Conservation (phyloP, 2,888 invertebrate species). For the Prosopocoilus inquinatus region DNA sequence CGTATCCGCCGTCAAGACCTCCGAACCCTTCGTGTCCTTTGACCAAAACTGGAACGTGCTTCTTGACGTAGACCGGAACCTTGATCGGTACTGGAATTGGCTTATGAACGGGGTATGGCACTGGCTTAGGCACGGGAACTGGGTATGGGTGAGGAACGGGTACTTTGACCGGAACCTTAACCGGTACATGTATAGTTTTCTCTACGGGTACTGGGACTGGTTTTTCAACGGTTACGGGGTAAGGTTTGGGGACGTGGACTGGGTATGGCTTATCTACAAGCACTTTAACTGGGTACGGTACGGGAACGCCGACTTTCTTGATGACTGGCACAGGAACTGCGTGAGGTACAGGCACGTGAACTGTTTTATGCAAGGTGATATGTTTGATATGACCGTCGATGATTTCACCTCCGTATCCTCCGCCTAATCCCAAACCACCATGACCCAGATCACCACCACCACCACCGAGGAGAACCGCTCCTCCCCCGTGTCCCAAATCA, state of each 20-base stretch:
- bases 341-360: conserved; percentile 58
- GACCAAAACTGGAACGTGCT: conserved; percentile 35
- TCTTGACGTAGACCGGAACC: conserved; percentile 50
- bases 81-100: conserved; percentile 50
- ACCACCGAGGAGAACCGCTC: conserved; percentile 23
- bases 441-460: conserved; percentile 18
- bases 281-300: conserved; percentile 49
- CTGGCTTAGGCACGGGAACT: conserved; percentile 35
- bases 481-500: conserved; percentile 26
- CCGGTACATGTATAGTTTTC: conserved; percentile 51
- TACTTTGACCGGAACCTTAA: conserved; percentile 46
- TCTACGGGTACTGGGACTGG: conserved; percentile 54
- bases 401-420: conserved; percentile 22
- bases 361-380: conserved; percentile 63
- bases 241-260: conserved; percentile 53
- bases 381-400: conserved; percentile 42
- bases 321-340: conserved; percentile 61
- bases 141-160: conserved; percentile 39
- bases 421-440: conserved; percentile 25
- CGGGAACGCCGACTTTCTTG: conserved; percentile 57
- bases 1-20: conserved; percentile 16
- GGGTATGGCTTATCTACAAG: conserved; percentile 47
- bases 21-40: conserved; percentile 29
- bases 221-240: conserved; percentile 51
- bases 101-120: conserved; percentile 48